Conservation (phyloP, 2,888 invertebrate genomes). For the Polymixis lichenea region DNA sequence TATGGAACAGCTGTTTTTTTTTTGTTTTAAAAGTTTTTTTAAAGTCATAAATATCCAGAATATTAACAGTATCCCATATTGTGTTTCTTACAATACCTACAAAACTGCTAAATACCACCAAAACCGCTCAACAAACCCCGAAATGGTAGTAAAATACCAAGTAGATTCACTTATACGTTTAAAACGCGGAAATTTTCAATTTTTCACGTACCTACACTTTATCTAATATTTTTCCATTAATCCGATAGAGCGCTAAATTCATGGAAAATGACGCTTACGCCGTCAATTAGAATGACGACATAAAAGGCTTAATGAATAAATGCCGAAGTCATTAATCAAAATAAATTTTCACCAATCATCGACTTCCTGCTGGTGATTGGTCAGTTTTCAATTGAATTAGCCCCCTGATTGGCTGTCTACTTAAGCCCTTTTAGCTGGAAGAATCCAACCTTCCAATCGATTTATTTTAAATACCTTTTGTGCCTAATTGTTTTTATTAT, state of each 20-base stretch:
- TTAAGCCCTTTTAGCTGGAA: neutral
- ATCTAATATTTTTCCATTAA: neutral
- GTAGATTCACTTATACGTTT: neutral
- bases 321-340: constrained; percentile 33
- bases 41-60: too few species aligned
- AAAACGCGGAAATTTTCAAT: neutral
- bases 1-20: too few species aligned
- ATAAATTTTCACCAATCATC: constrained; percentile 12
- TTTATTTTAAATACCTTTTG: neutral
- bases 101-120: neutral
- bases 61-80: too few species aligned
- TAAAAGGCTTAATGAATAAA: neutral
- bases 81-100: too few species aligned
- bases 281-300: constrained; percentile 13
- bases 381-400: neutral
- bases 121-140: neutral
- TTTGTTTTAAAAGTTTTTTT: too few species aligned
- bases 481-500: neutral
- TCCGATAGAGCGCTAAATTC: constrained; percentile 15
- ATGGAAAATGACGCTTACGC: constrained; percentile 14
- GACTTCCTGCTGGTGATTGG: constrained; percentile 7
- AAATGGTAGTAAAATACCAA: neutral
- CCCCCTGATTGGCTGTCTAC: constrained; percentile 22
- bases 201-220: constrained; percentile 1
- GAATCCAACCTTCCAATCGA: neutral